Percentiles rank a stretch among this genome's conserved stretches.
These are phyloP conservation scores for Cichladusa arquata DNA, from an alignment of 2,113 vertebrate genomes.

Conservation along the genomic window DNA sequence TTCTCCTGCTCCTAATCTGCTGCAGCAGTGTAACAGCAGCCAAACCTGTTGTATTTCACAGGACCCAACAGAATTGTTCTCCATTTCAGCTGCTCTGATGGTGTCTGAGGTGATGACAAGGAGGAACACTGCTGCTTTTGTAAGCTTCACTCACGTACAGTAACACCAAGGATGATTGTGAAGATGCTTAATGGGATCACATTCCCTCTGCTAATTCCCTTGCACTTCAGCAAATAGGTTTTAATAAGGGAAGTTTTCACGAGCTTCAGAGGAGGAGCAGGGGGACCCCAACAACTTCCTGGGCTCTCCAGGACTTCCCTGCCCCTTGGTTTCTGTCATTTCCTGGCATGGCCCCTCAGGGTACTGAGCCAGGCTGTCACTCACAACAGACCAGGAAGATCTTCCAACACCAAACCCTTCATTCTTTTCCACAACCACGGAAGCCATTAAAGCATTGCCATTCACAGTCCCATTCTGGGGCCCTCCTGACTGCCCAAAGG, in stretches of 20 bases:
- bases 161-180: not conserved
- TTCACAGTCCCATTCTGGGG: not conserved
- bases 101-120: not conserved
- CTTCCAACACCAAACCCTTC: not conserved
- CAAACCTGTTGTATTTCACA: not conserved
- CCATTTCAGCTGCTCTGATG: not conserved
- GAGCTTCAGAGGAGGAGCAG: not conserved
- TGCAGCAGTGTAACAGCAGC: not conserved
- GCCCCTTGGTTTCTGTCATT: not conserved
- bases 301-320: not conserved
- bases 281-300: not conserved
- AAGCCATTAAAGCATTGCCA: not conserved
- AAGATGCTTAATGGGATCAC: not conserved
- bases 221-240: not conserved
- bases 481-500: not conserved
- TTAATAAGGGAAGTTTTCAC: not conserved
- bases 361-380: not conserved
- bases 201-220: not conserved
- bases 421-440: not conserved
- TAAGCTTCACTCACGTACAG: accelerated
- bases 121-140: not conserved
- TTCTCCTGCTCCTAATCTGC: not conserved
- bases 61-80: accelerated
- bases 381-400: not conserved
- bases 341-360: not conserved